These are phyloP conservation scores for cat (Felis catus) DNA, from an alignment of 2,113 vertebrate species.

Conservation along the genomic window DNA sequence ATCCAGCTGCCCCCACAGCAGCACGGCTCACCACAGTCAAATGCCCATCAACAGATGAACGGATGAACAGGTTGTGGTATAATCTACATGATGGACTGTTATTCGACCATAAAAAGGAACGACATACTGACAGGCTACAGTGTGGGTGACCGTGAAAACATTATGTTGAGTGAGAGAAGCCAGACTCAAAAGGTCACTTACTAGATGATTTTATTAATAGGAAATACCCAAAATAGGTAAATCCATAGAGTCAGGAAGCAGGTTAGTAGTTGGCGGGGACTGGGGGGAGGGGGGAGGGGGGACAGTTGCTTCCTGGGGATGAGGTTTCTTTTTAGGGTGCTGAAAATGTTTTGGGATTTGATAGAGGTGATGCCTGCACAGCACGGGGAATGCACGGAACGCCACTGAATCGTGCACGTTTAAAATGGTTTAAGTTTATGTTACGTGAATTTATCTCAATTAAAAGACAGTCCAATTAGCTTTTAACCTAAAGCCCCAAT, in stretches of 20 bases:
- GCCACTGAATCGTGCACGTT: not conserved
- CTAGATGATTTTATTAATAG: not conserved
- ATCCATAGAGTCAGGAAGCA: not conserved
- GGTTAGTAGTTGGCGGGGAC: not conserved
- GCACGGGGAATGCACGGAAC: not conserved
- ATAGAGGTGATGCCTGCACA: not conserved
- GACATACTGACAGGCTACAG: too few relatives aligned
- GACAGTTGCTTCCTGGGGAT: too few relatives aligned
- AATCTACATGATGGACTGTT: not conserved
- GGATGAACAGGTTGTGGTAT: not conserved
- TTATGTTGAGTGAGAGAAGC: not conserved
- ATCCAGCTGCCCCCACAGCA: not conserved
- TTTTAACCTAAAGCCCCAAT: conserved; percentile 7
- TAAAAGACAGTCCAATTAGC: not conserved
- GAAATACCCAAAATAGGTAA: not conserved
- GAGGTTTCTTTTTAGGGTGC: not conserved
- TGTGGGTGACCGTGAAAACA: not conserved
- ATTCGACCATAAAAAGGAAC: not conserved
- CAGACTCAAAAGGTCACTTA: not conserved
- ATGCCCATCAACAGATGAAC: too few relatives aligned
- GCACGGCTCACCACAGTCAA: not conserved
- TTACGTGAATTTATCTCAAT: not conserved
- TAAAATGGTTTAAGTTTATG: not conserved
- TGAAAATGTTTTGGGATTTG: not conserved
- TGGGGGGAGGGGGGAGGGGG: not conserved